Evolutionary conservation across 1,140 invertebrate species (phyloP).

Genomic region (Bombus huntii): DNA sequence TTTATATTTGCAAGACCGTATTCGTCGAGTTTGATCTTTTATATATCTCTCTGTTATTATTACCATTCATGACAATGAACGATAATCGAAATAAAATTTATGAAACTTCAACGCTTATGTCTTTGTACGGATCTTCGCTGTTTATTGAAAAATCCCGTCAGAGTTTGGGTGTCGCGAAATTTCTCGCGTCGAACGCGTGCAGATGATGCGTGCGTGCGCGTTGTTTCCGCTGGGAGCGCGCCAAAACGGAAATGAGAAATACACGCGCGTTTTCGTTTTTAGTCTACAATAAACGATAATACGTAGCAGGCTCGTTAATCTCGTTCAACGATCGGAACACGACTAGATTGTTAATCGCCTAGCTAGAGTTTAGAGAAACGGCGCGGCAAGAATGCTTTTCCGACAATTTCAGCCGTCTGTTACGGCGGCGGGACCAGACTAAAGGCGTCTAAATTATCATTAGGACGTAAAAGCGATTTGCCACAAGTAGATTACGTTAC

Average conservation of each 20-base stretch:
- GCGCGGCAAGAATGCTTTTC: neutral
- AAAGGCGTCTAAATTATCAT: conserved; percentile 46
- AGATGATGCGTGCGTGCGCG: neutral
- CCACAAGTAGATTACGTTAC: conserved; percentile 54
- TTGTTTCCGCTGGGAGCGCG: conserved; percentile 8
- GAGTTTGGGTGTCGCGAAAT: neutral
- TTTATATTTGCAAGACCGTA: too few species aligned
- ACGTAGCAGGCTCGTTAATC: conserved; percentile 6
- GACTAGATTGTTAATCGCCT: conserved; percentile 7
- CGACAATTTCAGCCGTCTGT: neutral
- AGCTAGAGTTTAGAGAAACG: neutral
- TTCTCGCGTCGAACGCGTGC: neutral
- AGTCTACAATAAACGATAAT: conserved; percentile 15
- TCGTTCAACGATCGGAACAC: conserved; percentile 6
- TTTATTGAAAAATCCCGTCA: neutral
- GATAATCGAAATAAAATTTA: neutral
- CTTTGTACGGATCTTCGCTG: too few species aligned
- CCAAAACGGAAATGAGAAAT: neutral
- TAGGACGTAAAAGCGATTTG: conserved; percentile 50
- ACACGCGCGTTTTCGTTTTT: neutral
- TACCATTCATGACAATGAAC: too few species aligned
- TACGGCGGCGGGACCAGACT: neutral
- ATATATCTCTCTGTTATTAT: too few species aligned
- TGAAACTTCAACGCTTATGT: neutral
- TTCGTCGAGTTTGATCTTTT: neutral